A percentile compares a stretch with the other conserved stretches of the same genome.
These are phyloP conservation scores for Neodiprion lecontei DNA, from an alignment of 1,140 invertebrate genomes.

Conservation along the genomic window DNA sequence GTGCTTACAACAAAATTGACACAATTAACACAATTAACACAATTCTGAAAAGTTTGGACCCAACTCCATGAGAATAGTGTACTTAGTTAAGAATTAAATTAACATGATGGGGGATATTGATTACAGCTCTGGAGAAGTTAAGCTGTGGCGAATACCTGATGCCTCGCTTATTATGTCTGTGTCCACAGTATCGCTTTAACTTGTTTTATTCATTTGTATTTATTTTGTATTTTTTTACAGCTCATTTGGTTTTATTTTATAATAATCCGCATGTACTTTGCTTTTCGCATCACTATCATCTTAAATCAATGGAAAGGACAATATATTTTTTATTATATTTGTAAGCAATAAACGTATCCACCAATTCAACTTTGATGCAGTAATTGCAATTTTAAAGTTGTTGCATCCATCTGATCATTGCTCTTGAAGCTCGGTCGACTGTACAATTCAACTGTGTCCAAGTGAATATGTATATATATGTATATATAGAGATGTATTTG, in stretches of 20 bases:
- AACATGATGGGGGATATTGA: slow-evolving; percentile 44
- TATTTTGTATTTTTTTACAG: slow-evolving; percentile 33
- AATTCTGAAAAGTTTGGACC: no score
- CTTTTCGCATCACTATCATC: neutral
- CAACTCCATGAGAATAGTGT: neutral
- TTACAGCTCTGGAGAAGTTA: slow-evolving; percentile 63
- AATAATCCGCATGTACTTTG: slow-evolving; percentile 27
- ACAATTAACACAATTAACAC: no score
- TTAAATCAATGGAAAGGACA: neutral
- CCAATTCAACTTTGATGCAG: no score
- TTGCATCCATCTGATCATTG: no score
- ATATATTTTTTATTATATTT: neutral
- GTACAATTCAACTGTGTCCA: no score
- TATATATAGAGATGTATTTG: no score
- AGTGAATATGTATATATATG: no score
- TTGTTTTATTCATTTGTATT: slow-evolving; percentile 42
- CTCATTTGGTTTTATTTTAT: slow-evolving; percentile 37
- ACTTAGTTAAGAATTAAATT: neutral
- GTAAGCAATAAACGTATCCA: neutral
- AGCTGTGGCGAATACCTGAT: slow-evolving; percentile 61
- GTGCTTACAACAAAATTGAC: neutral
- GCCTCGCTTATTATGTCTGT: slow-evolving; percentile 59
- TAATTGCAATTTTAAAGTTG: no score
- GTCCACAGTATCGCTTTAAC: slow-evolving; percentile 59
- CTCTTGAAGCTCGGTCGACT: no score